Percentiles rank a stretch among this genome's conserved stretches.
Evolutionary conservation across 2,888 invertebrate genomes (phyloP).

Genomic region (Hipparchia semele): DNA sequence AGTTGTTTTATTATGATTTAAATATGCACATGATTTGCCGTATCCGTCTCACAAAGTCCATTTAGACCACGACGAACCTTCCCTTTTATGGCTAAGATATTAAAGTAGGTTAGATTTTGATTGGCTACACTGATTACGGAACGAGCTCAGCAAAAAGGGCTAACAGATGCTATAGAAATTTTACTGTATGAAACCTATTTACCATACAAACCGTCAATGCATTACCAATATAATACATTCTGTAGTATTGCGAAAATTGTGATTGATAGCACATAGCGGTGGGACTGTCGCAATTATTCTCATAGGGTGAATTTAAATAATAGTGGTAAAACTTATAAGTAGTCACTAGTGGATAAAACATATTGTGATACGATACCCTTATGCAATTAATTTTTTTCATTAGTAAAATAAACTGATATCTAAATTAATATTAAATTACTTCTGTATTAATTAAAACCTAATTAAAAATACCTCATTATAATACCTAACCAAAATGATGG

Average conservation of each 20-base stretch:
- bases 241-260: background rate
- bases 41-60: conserved; percentile 1
- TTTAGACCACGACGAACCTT: conserved; percentile 10
- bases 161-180: conserved; percentile 11
- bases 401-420: too few species aligned
- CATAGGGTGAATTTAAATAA: background rate
- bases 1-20: background rate
- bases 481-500: too few species aligned
- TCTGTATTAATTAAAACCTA: too few species aligned
- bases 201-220: conserved; percentile 6
- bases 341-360: too few species aligned
- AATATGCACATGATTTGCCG: background rate
- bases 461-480: too few species aligned
- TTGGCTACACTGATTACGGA: conserved; percentile 8
- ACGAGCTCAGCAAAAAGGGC: background rate
- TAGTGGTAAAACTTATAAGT: background rate
- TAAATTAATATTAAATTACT: too few species aligned
- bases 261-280: conserved; percentile 5
- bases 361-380: too few species aligned
- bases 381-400: too few species aligned
- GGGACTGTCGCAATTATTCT: conserved; percentile 1
- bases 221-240: background rate
- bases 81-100: conserved; percentile 9
- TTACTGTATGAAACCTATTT: background rate
- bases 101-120: conserved; percentile 16